Evolutionary conservation across 2,113 vertebrate species (phyloP).

Genomic region (Prunella himalayana): DNA sequence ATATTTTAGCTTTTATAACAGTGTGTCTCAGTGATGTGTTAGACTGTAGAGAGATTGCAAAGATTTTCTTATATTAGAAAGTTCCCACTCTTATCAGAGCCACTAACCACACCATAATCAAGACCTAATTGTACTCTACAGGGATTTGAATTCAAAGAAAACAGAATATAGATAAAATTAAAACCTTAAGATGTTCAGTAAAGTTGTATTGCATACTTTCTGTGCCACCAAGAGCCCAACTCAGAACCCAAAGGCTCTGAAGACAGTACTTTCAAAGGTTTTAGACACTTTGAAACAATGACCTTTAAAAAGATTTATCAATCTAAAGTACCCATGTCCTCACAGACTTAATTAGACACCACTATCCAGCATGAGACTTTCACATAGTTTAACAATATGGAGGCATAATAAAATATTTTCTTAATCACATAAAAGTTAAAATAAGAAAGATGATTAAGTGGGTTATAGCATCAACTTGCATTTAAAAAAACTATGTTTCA

Average conservation of each 20-base stretch:
- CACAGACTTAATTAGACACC: background rate
- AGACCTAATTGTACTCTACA: background rate
- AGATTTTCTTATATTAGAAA: background rate
- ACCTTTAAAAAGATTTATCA: background rate
- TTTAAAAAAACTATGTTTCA: background rate
- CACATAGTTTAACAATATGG: background rate
- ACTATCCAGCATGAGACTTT: background rate
- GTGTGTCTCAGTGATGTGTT: background rate
- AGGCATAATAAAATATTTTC: background rate
- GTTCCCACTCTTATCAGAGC: background rate
- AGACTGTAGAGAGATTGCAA: background rate
- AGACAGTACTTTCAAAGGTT: background rate
- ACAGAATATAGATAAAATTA: background rate
- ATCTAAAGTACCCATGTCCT: background rate
- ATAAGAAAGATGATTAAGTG: background rate
- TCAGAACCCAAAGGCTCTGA: background rate
- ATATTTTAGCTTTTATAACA: background rate
- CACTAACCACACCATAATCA: background rate
- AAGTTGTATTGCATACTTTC: background rate
- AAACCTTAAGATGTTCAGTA: background rate
- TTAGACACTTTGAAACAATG: background rate
- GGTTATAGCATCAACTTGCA: background rate
- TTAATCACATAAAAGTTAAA: background rate
- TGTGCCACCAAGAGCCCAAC: background rate
- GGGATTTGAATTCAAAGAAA: background rate